phyloP scores from a whole-genome alignment of 1,140 invertebrate genomes.

The Maniola jurtina region DNA sequence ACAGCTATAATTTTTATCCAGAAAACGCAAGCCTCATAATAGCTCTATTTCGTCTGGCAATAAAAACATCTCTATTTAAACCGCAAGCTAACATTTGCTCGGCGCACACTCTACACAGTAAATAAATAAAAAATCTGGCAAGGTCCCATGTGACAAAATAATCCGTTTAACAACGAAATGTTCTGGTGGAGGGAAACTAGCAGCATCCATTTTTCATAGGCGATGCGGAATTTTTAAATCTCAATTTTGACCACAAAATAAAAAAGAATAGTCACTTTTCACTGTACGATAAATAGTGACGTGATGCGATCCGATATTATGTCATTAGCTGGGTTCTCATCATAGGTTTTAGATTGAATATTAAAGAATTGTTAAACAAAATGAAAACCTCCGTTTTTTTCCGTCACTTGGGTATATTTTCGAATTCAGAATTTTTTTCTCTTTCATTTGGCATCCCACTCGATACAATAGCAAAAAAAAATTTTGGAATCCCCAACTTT shows the following conservation, averaged over 20 bases:
- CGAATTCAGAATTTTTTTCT: too few species aligned
- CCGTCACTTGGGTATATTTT: too few species aligned
- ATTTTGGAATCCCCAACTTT: too few species aligned
- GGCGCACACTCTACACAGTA: not conserved
- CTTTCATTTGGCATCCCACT: too few species aligned
- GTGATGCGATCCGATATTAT: too few species aligned
- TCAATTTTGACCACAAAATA: conserved; percentile 38
- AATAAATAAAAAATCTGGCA: conserved; percentile 19
- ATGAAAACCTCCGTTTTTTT: too few species aligned
- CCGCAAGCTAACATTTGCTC: conserved; percentile 2
- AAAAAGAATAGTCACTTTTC: conserved; percentile 23
- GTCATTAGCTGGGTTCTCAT: too few species aligned
- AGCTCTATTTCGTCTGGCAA: not conserved
- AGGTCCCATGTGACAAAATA: conserved; percentile 19
- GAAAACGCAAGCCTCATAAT: not conserved
- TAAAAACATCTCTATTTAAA: conserved; percentile 1
- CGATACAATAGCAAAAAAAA: too few species aligned
- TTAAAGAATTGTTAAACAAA: too few species aligned
- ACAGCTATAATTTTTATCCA: not conserved
- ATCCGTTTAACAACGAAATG: conserved; percentile 34
- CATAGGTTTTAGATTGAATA: too few species aligned
- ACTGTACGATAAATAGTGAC: not conserved
- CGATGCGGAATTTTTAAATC: conserved; percentile 37
- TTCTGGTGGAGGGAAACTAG: conserved; percentile 27
- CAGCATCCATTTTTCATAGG: conserved; percentile 38